phyloP scores from a whole-genome alignment of 2,888 invertebrate genomes.

The Heterodera filipjevi region DNA sequence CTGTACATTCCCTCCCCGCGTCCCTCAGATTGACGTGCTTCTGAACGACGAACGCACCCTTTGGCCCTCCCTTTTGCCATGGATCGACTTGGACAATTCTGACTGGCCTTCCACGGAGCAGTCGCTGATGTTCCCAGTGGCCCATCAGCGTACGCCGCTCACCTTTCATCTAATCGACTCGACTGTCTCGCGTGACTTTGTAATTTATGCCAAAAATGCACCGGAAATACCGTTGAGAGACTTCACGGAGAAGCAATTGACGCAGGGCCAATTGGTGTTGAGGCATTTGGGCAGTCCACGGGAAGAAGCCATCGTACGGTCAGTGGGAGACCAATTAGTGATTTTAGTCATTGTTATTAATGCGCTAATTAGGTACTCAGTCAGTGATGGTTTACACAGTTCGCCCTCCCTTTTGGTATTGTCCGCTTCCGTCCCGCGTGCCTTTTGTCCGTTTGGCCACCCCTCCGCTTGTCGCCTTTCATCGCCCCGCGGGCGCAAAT shows the following conservation, averaged over 20 bases:
- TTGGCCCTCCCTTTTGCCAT: slow-evolving; percentile 51
- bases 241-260: slow-evolving; percentile 42
- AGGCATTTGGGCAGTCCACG: slow-evolving; percentile 40
- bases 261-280: slow-evolving; percentile 36
- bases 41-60: slow-evolving; percentile 56
- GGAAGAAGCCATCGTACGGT: slow-evolving; percentile 21
- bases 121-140: background rate
- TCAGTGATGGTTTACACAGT: slow-evolving; percentile 52
- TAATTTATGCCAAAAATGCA: slow-evolving; percentile 38
- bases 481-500: background rate
- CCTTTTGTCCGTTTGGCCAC: slow-evolving; percentile 9
- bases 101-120: slow-evolving; percentile 20
- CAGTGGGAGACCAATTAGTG: background rate
- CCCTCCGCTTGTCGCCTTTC: background rate
- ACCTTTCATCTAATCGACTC: slow-evolving; percentile 45
- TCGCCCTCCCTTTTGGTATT: slow-evolving; percentile 35
- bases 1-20: background rate
- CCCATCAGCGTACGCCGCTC: slow-evolving; percentile 43
- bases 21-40: slow-evolving; percentile 47
- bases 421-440: slow-evolving; percentile 32
- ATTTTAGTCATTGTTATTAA: background rate
- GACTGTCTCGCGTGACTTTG: slow-evolving; percentile 42
- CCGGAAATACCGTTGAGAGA: slow-evolving; percentile 45
- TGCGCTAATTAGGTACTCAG: slow-evolving; percentile 49
- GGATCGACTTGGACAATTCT: slow-evolving; percentile 53